Percentiles rank a stretch among this genome's conserved stretches.
Conservation (phyloP, 2,113 vertebrate genomes). For the Chlorocebus sabaeus region DNA sequence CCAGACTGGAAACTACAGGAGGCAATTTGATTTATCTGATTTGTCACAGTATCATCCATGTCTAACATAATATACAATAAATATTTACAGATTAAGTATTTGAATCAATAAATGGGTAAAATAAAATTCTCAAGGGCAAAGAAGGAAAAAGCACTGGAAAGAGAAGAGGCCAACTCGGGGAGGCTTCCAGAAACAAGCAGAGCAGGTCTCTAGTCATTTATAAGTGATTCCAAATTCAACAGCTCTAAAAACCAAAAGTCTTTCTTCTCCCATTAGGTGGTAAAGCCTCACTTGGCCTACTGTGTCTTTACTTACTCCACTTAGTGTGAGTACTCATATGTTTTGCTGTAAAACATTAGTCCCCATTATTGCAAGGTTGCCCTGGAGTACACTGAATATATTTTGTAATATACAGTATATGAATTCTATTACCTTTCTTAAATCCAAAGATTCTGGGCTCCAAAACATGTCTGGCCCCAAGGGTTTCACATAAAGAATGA, state of each 20-base stretch:
- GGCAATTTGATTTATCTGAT: not conserved
- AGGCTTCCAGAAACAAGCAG: not conserved
- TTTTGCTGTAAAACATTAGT: not conserved
- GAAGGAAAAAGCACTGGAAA: not conserved
- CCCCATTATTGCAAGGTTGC: not conserved
- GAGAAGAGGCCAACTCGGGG: not conserved
- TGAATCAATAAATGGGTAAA: not conserved
- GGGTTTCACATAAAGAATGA: not conserved
- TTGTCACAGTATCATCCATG: not conserved
- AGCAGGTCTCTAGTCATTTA: not conserved
- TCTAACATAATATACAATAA: not conserved
- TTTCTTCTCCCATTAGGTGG: not conserved
- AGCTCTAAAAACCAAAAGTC: not conserved
- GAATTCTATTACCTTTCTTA: not conserved
- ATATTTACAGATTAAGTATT: not conserved
- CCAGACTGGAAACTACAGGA: not conserved
- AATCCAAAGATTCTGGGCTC: not conserved
- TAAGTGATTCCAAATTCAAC: not conserved
- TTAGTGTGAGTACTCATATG: not conserved
- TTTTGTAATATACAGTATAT: not conserved
- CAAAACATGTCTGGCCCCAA: not conserved
- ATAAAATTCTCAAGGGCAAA: not conserved
- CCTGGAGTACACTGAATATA: not conserved
- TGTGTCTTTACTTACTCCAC: not conserved
- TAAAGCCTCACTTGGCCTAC: not conserved